Percentiles rank a stretch among this genome's conserved stretches.
Conservation (phyloP, 2,797 vertebrate species). For the Typhlichthys subterraneus region DNA sequence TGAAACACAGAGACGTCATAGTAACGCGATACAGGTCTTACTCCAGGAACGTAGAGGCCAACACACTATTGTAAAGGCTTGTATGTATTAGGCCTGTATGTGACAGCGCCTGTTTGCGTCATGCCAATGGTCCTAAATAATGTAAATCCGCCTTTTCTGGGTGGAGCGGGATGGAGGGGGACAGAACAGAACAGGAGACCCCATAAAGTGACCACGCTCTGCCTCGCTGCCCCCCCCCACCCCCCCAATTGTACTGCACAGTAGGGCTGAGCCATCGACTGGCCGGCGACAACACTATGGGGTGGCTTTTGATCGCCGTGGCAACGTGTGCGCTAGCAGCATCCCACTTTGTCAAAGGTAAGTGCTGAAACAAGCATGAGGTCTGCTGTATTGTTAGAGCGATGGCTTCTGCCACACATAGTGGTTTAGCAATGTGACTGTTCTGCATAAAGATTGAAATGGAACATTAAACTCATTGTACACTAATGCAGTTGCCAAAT, state of each 20-base stretch:
- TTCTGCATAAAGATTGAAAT: not conserved
- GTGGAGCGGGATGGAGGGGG: slow-evolving; percentile 28
- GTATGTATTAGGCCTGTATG: slow-evolving; percentile 10
- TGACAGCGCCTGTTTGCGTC: slow-evolving; percentile 16
- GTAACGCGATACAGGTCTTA: too few species aligned
- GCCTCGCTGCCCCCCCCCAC: slow-evolving; percentile 19
- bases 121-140: slow-evolving; percentile 38
- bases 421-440: not conserved
- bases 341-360: slow-evolving; percentile 76
- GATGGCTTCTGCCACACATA: slow-evolving; percentile 8
- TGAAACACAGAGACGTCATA: too few species aligned
- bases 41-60: too few species aligned
- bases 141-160: slow-evolving; percentile 55
- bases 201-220: slow-evolving; percentile 58
- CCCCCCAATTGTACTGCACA: slow-evolving; percentile 50
- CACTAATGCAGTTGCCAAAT: too few species aligned
- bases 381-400: slow-evolving; percentile 33
- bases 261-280: slow-evolving; percentile 54
- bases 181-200: slow-evolving; percentile 19
- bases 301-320: slow-evolving; percentile 76
- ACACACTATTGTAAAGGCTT: too few species aligned
- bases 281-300: slow-evolving; percentile 66
- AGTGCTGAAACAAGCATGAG: slow-evolving; percentile 73
- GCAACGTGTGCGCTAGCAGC: slow-evolving; percentile 68
- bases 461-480: not conserved